phyloP scores from a whole-genome alignment of 2,888 invertebrate genomes.

The Andrena camellia region DNA sequence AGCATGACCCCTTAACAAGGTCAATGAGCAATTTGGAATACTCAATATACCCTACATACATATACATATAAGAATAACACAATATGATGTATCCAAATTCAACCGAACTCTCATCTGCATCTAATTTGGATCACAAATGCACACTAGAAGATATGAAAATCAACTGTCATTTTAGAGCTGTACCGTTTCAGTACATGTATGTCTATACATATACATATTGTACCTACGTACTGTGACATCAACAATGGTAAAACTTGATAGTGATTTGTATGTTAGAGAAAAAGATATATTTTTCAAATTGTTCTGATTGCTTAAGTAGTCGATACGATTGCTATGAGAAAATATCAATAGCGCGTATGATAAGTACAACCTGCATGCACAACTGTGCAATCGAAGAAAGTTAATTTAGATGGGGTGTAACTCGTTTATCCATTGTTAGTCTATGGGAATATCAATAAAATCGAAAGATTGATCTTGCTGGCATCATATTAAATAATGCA shows the following conservation, averaged over 20 bases:
- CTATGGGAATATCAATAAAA: conserved; percentile 12
- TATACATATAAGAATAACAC: too few relatives aligned
- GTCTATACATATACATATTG: too few relatives aligned
- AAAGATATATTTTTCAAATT: too few relatives aligned
- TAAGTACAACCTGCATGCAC: background rate
- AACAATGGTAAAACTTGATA: too few relatives aligned
- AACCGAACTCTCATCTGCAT: background rate
- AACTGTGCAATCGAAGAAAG: conserved; percentile 5
- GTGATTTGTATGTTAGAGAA: too few relatives aligned
- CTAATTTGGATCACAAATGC: background rate
- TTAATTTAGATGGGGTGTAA: background rate
- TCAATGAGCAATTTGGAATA: conserved; percentile 4
- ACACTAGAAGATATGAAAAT: background rate
- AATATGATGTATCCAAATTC: too few relatives aligned
- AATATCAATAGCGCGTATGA: background rate
- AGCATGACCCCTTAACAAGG: too few relatives aligned
- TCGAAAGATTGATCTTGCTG: conserved; percentile 7
- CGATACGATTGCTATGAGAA: background rate
- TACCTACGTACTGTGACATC: too few relatives aligned
- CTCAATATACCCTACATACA: background rate
- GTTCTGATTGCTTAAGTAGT: too few relatives aligned
- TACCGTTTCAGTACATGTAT: background rate
- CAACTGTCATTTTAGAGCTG: background rate
- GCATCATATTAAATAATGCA: conserved; percentile 22
- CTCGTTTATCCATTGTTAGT: conserved; percentile 21